phyloP scores from a whole-genome alignment of 2,888 invertebrate genomes.

The Parnassius glacialis region DNA sequence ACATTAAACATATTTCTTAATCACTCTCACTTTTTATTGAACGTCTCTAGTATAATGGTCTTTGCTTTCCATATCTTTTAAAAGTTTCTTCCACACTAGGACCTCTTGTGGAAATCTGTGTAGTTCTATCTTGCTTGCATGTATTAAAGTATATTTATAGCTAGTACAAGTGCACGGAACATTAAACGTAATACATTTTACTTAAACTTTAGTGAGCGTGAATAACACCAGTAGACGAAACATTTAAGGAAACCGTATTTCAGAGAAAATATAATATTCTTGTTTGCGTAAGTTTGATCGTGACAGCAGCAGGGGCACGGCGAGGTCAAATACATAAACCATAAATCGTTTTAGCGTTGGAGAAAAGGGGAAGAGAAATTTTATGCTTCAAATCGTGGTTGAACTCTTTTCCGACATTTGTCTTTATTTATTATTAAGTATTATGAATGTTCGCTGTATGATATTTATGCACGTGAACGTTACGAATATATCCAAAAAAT shows the following conservation, averaged over 20 bases:
- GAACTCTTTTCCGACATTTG: slow-evolving; percentile 52
- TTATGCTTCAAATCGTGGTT: slow-evolving; percentile 49
- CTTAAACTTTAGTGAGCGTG: slow-evolving; percentile 11
- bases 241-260: slow-evolving; percentile 22
- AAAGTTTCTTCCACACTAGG: too few species aligned
- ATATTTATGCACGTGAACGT: too few species aligned
- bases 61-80: too few species aligned
- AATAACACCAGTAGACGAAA: slow-evolving; percentile 15
- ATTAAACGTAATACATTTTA: background rate
- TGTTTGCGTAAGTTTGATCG: slow-evolving; percentile 55
- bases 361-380: slow-evolving; percentile 55
- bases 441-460: background rate
- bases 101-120: too few species aligned
- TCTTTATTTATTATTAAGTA: background rate
- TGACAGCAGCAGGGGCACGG: slow-evolving; percentile 48
- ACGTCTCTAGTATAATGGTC: too few species aligned
- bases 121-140: too few species aligned
- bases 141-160: too few species aligned
- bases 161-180: too few species aligned
- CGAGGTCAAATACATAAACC: slow-evolving; percentile 69
- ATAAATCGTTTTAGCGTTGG: slow-evolving; percentile 60
- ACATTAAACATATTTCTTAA: too few species aligned
- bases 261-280: slow-evolving; percentile 45
- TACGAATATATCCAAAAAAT: too few species aligned
- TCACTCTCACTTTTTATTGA: too few species aligned